Conservation (phyloP, 1,140 invertebrate genomes). For the Hycleus phaleratus region DNA sequence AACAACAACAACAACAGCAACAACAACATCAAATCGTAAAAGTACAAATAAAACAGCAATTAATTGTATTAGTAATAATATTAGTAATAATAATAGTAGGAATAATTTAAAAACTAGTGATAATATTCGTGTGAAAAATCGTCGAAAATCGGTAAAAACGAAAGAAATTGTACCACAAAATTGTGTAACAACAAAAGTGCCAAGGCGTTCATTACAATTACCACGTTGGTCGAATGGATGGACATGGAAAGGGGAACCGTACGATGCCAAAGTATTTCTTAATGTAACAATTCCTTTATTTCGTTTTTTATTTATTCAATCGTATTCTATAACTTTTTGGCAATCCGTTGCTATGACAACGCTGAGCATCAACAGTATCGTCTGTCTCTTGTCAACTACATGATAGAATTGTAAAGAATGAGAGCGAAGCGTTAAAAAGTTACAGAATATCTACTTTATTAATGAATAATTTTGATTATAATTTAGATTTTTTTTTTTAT, state of each 20-base stretch:
- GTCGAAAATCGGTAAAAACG: constrained; percentile 28
- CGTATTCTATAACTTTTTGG: neutral
- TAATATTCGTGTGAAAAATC: constrained; percentile 10
- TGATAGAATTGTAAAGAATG: too few species aligned
- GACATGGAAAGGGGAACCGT: constrained; percentile 80
- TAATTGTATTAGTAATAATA: neutral
- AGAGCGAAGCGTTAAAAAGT: too few species aligned
- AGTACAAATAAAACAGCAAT: constrained; percentile 17
- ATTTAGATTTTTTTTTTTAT: constrained; percentile 3
- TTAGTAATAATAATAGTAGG: neutral
- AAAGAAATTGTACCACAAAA: constrained; percentile 39
- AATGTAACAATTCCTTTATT: constrained; percentile 57
- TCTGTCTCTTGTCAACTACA: too few species aligned
- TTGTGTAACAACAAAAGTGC: constrained; percentile 35
- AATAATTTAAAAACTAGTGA: constrained; percentile 7
- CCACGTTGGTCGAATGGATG: constrained; percentile 87
- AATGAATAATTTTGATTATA: too few species aligned
- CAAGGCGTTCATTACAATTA: constrained; percentile 43
- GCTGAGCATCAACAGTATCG: too few species aligned
- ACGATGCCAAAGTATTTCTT: constrained; percentile 75
- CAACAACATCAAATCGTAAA: constrained; percentile 6
- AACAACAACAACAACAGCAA: too few species aligned
- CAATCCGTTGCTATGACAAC: too few species aligned
- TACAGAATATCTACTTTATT: too few species aligned
- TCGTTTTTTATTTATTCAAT: neutral